Base-by-base conservation (phyloP, 2,113 vertebrate species). In the Spea multiplicata region DNA sequence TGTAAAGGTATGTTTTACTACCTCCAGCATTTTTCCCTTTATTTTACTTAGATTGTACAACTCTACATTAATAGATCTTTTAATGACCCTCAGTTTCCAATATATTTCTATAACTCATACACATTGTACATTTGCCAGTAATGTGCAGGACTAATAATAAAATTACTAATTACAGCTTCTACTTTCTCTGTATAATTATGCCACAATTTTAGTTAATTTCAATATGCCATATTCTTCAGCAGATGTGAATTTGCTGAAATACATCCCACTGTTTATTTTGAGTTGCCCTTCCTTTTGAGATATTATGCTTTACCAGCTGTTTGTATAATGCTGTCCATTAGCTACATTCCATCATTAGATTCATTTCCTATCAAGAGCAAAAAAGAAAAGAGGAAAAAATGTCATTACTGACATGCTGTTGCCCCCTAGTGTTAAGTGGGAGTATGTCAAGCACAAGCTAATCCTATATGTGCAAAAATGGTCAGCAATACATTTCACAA, bases 381-480 rank as follows among this genome's bases (percentile, higher is more conserved):
- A 2, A 64, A 64, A 64, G 61, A 13, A 64, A 64, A 64, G 61
- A 64, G 61, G 4, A 17, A 16, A 8, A 16, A 13, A 64, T 17
- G 6, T 6, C 16, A 64, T 64, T 6, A 17, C 5, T 64, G 55
- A 14, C n/a, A 57, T 48, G 10, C 44, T 73, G 53, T 8, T 72
- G 77, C 77, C 77, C 62, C 44, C 77, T 80, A 73, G 70, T 80
- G 77, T 66, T 6, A 16, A n/a, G 16, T 70, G 13, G 14, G 4
- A 49, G 47, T 7, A 67, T 1, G 30, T 30, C 30, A 30, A 30
- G 30, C 30, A 30, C 30, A 30, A 30, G 30, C 30, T 30, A 30
- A 30, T 30, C 30, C 30, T 30, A 30, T 30, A 30, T 30, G 30
- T 30, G 30, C 30, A 30, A 30, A n/a, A n/a, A n/a, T n/a, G n/a